Evolutionary conservation across 2,797 vertebrate species (phyloP).

Genomic region (Dendrocincla tyrannina): DNA sequence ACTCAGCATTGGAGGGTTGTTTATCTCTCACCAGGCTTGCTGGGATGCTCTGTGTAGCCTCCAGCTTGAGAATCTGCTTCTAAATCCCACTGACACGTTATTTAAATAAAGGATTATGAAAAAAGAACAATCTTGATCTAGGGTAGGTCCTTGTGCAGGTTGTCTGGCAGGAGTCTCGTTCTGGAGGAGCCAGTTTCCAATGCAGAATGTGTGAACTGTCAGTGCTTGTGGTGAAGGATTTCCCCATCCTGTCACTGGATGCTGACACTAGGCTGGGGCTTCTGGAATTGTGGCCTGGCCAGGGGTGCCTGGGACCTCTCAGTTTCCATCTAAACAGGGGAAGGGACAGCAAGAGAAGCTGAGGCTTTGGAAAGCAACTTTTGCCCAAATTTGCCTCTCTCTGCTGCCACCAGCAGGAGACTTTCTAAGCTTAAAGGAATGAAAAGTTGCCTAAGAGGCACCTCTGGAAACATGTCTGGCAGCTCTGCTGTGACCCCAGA

Average conservation of each 20-base stretch:
- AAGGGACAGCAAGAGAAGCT: neutral
- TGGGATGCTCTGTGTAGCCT: neutral
- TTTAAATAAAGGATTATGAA: neutral
- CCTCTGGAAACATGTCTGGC: neutral
- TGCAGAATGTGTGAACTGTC: neutral
- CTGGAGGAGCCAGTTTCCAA: conserved; percentile 12
- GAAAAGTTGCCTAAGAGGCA: neutral
- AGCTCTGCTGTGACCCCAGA: neutral
- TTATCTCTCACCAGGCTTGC: neutral
- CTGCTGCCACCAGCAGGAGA: conserved; percentile 42
- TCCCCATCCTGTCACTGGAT: neutral
- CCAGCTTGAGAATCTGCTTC: neutral
- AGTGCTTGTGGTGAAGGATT: neutral
- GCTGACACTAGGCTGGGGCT: neutral
- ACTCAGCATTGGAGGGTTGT: neutral
- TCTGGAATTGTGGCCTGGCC: neutral
- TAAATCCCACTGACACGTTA: neutral
- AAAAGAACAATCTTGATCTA: neutral
- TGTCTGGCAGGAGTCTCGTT: neutral
- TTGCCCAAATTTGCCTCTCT: conserved; percentile 1
- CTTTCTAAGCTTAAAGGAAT: neutral
- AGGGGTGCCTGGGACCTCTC: neutral
- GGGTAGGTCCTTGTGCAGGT: neutral
- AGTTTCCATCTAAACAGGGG: neutral
- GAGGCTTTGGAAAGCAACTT: neutral